Conservation (phyloP, 2,888 invertebrate genomes). For the Trissolcus japonicus region DNA sequence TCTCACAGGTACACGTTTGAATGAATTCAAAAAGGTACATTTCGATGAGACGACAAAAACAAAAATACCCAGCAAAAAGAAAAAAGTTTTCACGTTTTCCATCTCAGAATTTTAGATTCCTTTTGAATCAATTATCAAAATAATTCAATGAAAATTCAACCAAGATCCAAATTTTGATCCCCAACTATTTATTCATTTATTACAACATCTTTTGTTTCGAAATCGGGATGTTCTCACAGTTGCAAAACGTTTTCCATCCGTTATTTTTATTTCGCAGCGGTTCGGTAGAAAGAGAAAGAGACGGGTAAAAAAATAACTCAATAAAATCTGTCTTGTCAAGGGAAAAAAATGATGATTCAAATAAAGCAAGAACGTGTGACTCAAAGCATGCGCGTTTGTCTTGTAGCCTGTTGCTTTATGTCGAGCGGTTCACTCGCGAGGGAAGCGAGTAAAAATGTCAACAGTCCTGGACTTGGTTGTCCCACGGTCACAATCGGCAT, state of each 20-base stretch:
- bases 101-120: too few relatives aligned
- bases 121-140: not conserved
- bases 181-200: too few relatives aligned
- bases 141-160: not conserved
- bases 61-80: too few relatives aligned
- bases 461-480: not conserved
- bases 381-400: conserved; percentile 52
- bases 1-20: conserved; percentile 46
- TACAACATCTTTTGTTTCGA: too few relatives aligned
- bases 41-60: not conserved
- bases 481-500: not conserved
- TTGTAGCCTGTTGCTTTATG: conserved; percentile 58
- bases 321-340: not conserved
- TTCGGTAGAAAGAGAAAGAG: too few relatives aligned
- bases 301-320: too few relatives aligned
- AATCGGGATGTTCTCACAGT: too few relatives aligned
- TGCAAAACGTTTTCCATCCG: too few relatives aligned
- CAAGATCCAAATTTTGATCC: too few relatives aligned
- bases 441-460: conserved; percentile 40
- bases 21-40: conserved; percentile 11
- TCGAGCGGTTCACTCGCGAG: conserved; percentile 25
- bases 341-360: not conserved
- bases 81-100: too few relatives aligned
- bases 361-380: not conserved
- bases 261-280: too few relatives aligned